Evolutionary conservation across 2,888 invertebrate species (phyloP), one percentile per base, ranked within the genome.

Genomic region (Sinhomidia bicolor): DNA sequence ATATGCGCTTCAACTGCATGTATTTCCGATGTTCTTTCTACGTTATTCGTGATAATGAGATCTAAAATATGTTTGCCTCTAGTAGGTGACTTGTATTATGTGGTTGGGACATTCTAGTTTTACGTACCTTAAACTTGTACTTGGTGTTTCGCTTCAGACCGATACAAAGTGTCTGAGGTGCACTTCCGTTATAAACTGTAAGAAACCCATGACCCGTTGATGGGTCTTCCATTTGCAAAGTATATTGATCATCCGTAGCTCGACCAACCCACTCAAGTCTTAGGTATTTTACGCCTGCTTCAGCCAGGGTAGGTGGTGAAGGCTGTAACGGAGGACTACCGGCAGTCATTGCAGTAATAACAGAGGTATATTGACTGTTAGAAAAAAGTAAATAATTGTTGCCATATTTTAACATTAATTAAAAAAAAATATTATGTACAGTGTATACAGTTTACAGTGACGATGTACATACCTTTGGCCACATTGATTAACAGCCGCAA

Each of bases 321-420:
- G 98, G 98, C 92, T 96, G 96, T 74, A 95, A 94, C 0, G 98
- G 98, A 71, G 97, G 96, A 93, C 96, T 95, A 90, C 97, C 97
- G 60, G 96, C 95, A 14, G 98, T 98, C 94, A 95, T 96, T 92
- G 95, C 96, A 91, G 95, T 94, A 47, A 95, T 94, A 90, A 96
- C 95, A 57, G 96, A 95, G 80, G 96, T 96, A 94, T 96, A 96
- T 14, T 95, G 94, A 92, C 96, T 96, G 10, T 23, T 23, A 14
- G 6, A 60, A 4, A 83, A n/a, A 68, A 81, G 68, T 29, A n/a
- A n/a, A n/a, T n/a, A n/a, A n/a, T n/a, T n/a, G n/a, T n/a, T n/a
- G n/a, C n/a, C 3, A 60, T 44, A 51, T n/a, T n/a, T n/a, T n/a
- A n/a, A n/a, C n/a, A 32, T 14, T 47, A 60, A 41, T 65, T 32